Base-by-base conservation (phyloP, 2,888 invertebrate species). In the Arctia plantaginis region DNA sequence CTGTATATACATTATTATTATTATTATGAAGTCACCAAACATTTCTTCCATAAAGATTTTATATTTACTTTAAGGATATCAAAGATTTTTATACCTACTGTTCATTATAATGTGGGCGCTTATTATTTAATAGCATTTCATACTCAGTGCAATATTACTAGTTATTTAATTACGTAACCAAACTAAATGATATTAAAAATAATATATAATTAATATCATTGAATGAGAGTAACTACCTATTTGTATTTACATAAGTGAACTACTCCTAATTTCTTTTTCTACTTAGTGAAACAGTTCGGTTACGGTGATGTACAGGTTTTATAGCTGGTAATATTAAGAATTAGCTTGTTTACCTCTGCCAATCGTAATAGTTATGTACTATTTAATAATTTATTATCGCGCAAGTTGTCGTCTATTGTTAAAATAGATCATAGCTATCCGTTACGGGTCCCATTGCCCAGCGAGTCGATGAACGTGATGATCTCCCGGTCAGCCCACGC, bases 131-230 rank as follows among this genome's bases (percentile, higher is more conserved):
- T 95, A 94, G 94, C 93, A 94, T 95, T 95, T 95, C 96, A 96
- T 96, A 96, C 96, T 96, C 96, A 96, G 96, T 96, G 96, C 96
- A 96, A 96, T 96, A 96, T 96, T 95, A 95, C 96, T 96, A 96
- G 96, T 96, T 96, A 96, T 95, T 95, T 95, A 95, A 95, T 96
- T 94, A 95, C 95, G 96, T 96, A 96, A 96, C 96, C 96, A 96
- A 96, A 96, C 96, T 96, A 95, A 96, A 95, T 90, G 94, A 95
- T 96, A 96, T 95, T 93, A 94, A 94, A 94, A 94, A 55, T 89
- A 90, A 86, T 91, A 89, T 91, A 90, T 93, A 93, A 94, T 92
- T 27, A 93, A 94, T 94, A 93, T 94, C 94, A 93, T 90, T 89
- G 90, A 93, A 92, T 92, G 92, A 93, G 94, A 93, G 92, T 93